Conservation (phyloP, 2,797 vertebrate species). For the Gambusia yucatana region DNA sequence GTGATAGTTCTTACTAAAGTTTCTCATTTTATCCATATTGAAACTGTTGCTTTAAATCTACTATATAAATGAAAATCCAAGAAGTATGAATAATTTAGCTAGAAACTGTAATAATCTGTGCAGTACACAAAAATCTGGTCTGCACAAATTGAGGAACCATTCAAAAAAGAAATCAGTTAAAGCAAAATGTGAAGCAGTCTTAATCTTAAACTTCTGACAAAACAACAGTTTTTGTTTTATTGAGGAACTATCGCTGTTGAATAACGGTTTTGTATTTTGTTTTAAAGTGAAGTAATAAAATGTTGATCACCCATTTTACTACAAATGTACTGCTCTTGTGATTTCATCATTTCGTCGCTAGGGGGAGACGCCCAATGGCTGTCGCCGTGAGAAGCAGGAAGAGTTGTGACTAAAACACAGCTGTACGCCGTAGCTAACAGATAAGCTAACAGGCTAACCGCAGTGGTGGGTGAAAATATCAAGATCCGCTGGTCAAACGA, state of each 20-base stretch:
- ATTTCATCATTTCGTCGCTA: slow-evolving; percentile 1
- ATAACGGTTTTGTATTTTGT: neutral
- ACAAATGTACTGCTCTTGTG: neutral
- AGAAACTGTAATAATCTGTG: neutral
- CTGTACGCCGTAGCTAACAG: slow-evolving; percentile 62
- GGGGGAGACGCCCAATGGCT: slow-evolving; percentile 24
- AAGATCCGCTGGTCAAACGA: slow-evolving; percentile 29
- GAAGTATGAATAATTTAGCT: neutral
- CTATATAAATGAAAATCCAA: neutral
- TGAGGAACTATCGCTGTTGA: neutral
- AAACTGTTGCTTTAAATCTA: neutral
- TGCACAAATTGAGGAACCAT: neutral
- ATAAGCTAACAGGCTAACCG: slow-evolving; percentile 64
- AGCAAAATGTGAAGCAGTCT: neutral
- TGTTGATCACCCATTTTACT: neutral
- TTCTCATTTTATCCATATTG: neutral
- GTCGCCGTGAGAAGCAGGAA: slow-evolving; percentile 61
- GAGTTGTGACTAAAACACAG: slow-evolving; percentile 41
- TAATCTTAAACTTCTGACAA: neutral
- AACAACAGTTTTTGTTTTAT: neutral
- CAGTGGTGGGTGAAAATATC: slow-evolving; percentile 54
- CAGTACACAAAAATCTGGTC: neutral
- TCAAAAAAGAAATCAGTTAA: neutral
- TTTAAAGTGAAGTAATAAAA: neutral
- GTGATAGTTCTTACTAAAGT: neutral